Conservation (phyloP, 2,113 vertebrate genomes). For the Recurvirostra avosetta region DNA sequence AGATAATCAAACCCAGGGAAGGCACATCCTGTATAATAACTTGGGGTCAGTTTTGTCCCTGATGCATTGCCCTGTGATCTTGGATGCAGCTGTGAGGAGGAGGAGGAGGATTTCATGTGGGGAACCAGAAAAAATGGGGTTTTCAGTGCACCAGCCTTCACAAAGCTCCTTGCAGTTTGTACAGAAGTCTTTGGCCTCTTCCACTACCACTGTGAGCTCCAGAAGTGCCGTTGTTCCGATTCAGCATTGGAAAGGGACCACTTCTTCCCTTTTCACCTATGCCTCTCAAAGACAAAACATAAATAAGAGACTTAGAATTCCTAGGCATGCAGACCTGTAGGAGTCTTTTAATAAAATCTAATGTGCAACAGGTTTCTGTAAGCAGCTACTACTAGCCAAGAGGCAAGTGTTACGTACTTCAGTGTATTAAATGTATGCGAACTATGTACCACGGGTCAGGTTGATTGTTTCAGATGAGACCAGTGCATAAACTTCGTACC, state of each 20-base stretch:
- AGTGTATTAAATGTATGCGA: neutral
- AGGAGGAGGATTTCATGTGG: neutral
- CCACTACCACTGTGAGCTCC: fast-evolving
- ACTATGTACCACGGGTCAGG: neutral
- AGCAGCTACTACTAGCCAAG: neutral
- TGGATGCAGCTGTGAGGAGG: neutral
- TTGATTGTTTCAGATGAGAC: neutral
- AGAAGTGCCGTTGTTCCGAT: fast-evolving
- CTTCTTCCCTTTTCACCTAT: neutral
- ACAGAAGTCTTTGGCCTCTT: neutral
- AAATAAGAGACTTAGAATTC: neutral
- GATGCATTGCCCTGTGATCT: neutral
- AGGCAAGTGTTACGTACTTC: neutral
- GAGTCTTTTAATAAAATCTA: neutral
- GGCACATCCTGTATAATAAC: neutral
- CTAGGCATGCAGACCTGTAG: neutral
- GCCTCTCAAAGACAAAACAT: neutral
- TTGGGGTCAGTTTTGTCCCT: neutral
- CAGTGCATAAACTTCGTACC: neutral
- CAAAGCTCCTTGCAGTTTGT: neutral
- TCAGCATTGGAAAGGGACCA: neutral
- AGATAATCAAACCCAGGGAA: neutral
- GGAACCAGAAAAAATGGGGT: neutral
- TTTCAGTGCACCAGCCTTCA: neutral
- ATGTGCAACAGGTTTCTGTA: neutral